These are phyloP conservation scores for Copidosoma floridanum DNA, from an alignment of 1,140 invertebrate genomes.

Conservation along the genomic window DNA sequence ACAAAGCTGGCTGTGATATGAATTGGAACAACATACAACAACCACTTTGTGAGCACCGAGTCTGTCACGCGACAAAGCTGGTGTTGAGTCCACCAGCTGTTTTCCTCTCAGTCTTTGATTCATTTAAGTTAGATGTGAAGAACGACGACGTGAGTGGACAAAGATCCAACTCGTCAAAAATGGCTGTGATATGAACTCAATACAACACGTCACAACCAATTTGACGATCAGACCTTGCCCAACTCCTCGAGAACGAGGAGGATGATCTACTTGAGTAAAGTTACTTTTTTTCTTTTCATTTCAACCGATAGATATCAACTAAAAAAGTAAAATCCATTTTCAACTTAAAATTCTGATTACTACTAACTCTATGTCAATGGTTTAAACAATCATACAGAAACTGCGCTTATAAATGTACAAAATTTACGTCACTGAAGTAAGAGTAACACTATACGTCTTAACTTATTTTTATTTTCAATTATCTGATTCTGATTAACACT, in stretches of 20 bases:
- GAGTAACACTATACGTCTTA: no score
- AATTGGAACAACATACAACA: conserved; percentile 60
- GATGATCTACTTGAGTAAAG: neutral
- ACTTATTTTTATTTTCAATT: no score
- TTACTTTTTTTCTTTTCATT: neutral
- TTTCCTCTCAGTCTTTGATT: no score
- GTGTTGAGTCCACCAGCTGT: neutral
- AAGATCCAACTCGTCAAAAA: conserved; percentile 77
- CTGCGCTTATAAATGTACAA: no score
- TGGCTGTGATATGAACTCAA: conserved; percentile 82
- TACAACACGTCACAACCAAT: conserved; percentile 79
- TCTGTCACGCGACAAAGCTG: conserved; percentile 6
- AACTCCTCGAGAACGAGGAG: neutral
- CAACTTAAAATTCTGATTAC: no score
- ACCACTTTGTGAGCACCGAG: conserved; percentile 65
- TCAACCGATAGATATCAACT: no score
- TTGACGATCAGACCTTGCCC: conserved; percentile 65
- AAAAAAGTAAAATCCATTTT: no score
- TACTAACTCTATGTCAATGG: no score
- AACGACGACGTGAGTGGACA: conserved; percentile 36
- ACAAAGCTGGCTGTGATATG: conserved; percentile 82
- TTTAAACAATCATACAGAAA: no score
- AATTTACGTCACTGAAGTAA: no score
- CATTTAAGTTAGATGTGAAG: neutral
- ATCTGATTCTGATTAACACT: no score